phyloP scores from a whole-genome alignment of 2,113 vertebrate species.

The Hypocryptadius cinnamomeus region DNA sequence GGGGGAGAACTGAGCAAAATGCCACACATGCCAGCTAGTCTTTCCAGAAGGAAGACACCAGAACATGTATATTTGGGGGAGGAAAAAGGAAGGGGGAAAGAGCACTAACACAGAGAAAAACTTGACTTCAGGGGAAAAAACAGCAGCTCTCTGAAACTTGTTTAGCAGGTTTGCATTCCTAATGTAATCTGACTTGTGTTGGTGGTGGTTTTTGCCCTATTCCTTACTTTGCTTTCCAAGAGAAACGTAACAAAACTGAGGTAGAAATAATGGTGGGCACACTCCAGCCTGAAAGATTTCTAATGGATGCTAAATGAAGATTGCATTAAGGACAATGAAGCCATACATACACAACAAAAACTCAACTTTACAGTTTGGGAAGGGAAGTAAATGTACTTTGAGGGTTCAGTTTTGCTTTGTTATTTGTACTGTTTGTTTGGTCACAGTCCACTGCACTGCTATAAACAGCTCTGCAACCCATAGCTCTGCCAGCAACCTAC shows the following conservation, averaged over 20 bases:
- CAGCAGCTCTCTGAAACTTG: slow-evolving; percentile 62
- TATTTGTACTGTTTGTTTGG: slow-evolving; percentile 60
- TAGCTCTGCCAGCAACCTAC: slow-evolving; percentile 56
- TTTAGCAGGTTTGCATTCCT: slow-evolving; percentile 68
- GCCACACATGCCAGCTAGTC: slow-evolving; percentile 47
- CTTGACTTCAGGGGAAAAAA: slow-evolving; percentile 54
- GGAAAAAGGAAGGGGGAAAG: background rate
- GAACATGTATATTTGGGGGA: background rate
- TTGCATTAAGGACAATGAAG: slow-evolving; percentile 53
- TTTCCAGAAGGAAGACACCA: slow-evolving; percentile 46
- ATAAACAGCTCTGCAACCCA: slow-evolving; percentile 63
- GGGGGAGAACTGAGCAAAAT: slow-evolving; percentile 53
- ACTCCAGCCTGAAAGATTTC: slow-evolving; percentile 65
- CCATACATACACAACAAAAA: slow-evolving; percentile 10
- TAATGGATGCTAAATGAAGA: slow-evolving; percentile 66
- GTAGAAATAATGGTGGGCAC: slow-evolving; percentile 86
- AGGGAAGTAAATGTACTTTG: slow-evolving; percentile 37
- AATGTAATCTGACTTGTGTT: slow-evolving; percentile 48
- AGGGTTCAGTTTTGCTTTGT: slow-evolving; percentile 51
- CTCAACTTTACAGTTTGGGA: slow-evolving; percentile 12
- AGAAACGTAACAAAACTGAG: slow-evolving; percentile 86
- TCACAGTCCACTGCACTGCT: slow-evolving; percentile 59
- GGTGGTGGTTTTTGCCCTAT: slow-evolving; percentile 7
- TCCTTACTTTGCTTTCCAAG: slow-evolving; percentile 76
- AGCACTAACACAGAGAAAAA: slow-evolving; percentile 4